A percentile compares a stretch with the other conserved stretches of the same genome.
Evolutionary conservation across 2,888 invertebrate species (phyloP).

Genomic region (Drosophila neonasuta): DNA sequence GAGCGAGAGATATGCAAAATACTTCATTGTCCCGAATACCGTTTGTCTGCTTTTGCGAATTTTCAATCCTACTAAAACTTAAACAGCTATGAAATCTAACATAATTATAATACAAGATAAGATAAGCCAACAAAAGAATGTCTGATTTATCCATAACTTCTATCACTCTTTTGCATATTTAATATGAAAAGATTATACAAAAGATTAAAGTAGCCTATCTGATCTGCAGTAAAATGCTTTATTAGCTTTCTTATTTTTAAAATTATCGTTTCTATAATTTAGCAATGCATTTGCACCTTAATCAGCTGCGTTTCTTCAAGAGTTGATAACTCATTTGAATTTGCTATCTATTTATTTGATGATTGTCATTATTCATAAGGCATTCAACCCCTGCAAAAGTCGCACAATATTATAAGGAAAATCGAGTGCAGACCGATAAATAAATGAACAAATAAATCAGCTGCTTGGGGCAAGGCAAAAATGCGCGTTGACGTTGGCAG

Average conservation of each 20-base stretch:
- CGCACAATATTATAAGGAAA: conserved; percentile 30
- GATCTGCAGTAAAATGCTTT: no score
- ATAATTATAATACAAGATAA: conserved; percentile 17
- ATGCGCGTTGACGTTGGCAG: conserved; percentile 38
- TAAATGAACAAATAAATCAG: conserved; percentile 59
- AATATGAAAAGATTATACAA: neutral
- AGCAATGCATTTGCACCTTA: neutral
- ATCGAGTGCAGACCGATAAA: conserved; percentile 23
- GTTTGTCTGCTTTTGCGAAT: conserved; percentile 43
- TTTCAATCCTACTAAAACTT: conserved; percentile 16
- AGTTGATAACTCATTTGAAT: conserved; percentile 52
- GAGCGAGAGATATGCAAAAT: conserved; percentile 41
- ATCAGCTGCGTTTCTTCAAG: neutral
- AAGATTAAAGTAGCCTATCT: no score
- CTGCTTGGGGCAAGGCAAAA: conserved; percentile 34
- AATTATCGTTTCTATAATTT: no score
- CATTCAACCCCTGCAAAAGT: conserved; percentile 54
- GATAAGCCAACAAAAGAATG: neutral
- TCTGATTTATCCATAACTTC: neutral
- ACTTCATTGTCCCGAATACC: conserved; percentile 69
- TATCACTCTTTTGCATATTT: neutral
- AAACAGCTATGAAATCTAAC: neutral
- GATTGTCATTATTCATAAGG: conserved; percentile 48
- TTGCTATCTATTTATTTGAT: conserved; percentile 43
- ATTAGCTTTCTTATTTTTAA: no score